Conservation (phyloP, 2,113 vertebrate genomes). For the Notothenia coriiceps region DNA sequence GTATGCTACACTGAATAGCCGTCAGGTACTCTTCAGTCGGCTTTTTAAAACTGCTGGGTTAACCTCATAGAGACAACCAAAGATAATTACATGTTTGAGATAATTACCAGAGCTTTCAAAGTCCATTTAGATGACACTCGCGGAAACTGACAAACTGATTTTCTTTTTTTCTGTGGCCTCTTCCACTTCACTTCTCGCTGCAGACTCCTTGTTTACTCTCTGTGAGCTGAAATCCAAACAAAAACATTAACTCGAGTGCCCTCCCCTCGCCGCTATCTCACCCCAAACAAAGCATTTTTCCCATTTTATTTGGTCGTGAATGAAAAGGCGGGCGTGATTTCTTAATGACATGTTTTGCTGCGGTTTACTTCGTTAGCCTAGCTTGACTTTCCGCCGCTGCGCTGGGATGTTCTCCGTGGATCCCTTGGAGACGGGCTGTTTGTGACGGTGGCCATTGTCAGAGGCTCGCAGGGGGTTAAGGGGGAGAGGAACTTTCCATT, state of each 20-base stretch:
- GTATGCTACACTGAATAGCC: slow-evolving; percentile 76
- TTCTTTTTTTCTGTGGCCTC: slow-evolving; percentile 56
- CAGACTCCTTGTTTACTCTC: slow-evolving; percentile 66
- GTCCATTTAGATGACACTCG: slow-evolving; percentile 69
- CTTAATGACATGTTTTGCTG: slow-evolving; percentile 68
- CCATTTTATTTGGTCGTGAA: slow-evolving; percentile 13
- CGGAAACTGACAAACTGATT: slow-evolving; percentile 68
- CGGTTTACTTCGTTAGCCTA: slow-evolving; percentile 61
- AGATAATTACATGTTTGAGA: slow-evolving; percentile 81
- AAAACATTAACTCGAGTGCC: slow-evolving; percentile 70
- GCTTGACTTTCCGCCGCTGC: slow-evolving; percentile 30
- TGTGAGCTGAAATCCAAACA: slow-evolving; percentile 71
- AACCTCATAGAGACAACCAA: slow-evolving; percentile 69
- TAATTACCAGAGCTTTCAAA: slow-evolving; percentile 79
- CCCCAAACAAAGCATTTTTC: slow-evolving; percentile 61
- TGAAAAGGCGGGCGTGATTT: slow-evolving; percentile 62
- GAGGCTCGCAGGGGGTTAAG: slow-evolving; percentile 74
- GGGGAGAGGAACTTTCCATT: slow-evolving; percentile 81
- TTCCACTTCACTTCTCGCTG: slow-evolving; percentile 41
- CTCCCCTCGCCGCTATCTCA: slow-evolving; percentile 42
- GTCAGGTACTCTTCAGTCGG: slow-evolving; percentile 77
- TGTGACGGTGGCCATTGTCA: slow-evolving; percentile 75
- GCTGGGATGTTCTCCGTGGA: slow-evolving; percentile 59
- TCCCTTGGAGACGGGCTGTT: slow-evolving; percentile 76
- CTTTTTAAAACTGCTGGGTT: slow-evolving; percentile 72